phyloP scores from a whole-genome alignment of 2,797 vertebrate genomes.

The Chelidonichthys spinosus region DNA sequence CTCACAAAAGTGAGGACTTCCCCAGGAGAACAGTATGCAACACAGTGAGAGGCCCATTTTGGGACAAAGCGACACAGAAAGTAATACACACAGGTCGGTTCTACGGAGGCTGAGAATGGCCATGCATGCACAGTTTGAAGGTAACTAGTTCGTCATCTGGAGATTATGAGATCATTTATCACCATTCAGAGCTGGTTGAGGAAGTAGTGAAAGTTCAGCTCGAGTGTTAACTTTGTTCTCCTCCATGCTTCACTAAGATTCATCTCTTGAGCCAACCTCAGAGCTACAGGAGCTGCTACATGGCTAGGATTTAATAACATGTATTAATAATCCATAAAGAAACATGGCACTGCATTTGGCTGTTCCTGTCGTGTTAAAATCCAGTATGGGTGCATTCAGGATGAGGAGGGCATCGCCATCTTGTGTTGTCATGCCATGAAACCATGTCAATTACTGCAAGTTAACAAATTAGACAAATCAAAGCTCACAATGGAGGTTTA shows the following conservation, averaged over 20 bases:
- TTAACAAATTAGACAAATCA: neutral
- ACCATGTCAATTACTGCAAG: neutral
- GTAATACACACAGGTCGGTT: neutral
- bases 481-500: conserved; percentile 14
- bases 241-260: conserved; percentile 11
- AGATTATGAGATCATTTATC: too few species aligned
- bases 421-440: neutral
- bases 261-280: conserved; percentile 4
- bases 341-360: conserved; percentile 49
- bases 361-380: conserved; percentile 41
- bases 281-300: conserved; percentile 11
- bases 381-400: conserved; percentile 22
- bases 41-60: conserved; percentile 39
- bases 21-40: neutral
- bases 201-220: conserved; percentile 5
- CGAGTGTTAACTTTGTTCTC: conserved; percentile 17
- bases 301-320: conserved; percentile 22
- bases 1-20: neutral
- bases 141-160: too few species aligned
- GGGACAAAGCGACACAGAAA: conserved; percentile 52
- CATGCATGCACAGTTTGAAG: too few species aligned
- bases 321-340: conserved; percentile 62
- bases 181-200: conserved; percentile 17
- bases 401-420: neutral
- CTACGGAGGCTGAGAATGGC: too few species aligned